Percentiles rank a stretch among this genome's conserved stretches.
Evolutionary conservation across 2,113 vertebrate species (phyloP).

Genomic region (Oncorhynchus clarkii): DNA sequence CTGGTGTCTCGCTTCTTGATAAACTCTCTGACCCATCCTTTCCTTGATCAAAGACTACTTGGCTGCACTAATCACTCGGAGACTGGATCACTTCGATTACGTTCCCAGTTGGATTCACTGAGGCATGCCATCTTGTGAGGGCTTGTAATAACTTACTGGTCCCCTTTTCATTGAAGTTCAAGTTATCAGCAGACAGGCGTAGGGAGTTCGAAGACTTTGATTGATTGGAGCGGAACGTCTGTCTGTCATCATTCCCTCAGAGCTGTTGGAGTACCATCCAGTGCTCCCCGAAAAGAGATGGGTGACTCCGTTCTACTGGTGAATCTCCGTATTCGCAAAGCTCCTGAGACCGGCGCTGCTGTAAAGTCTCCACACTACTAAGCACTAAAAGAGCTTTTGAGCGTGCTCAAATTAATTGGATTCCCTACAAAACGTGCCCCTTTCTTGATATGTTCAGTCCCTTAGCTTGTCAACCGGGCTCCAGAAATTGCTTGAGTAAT

Average conservation of each 20-base stretch:
- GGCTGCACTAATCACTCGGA: too few species aligned
- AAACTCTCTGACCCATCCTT: too few species aligned
- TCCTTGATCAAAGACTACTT: too few species aligned
- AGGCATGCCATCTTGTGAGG: too few species aligned
- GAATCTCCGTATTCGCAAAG: neutral
- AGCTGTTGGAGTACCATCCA: neutral
- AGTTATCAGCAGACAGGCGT: too few species aligned
- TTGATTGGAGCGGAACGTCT: neutral
- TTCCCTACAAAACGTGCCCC: conserved; percentile 30
- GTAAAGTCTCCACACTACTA: conserved; percentile 20
- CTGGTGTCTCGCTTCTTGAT: too few species aligned
- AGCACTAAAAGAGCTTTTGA: conserved; percentile 35
- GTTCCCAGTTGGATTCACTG: too few species aligned
- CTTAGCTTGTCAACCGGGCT: neutral
- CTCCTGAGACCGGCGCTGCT: neutral
- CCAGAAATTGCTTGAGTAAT: conserved; percentile 16
- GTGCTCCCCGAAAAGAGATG: neutral
- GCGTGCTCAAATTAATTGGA: conserved; percentile 40
- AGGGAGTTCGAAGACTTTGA: too few species aligned
- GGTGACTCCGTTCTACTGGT: neutral
- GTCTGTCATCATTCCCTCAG: neutral
- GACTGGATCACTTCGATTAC: too few species aligned
- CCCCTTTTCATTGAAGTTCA: too few species aligned
- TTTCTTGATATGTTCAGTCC: neutral
- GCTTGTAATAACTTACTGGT: too few species aligned